Conservation (phyloP, 2,797 vertebrate species). For the Sebastes hubbsi region DNA sequence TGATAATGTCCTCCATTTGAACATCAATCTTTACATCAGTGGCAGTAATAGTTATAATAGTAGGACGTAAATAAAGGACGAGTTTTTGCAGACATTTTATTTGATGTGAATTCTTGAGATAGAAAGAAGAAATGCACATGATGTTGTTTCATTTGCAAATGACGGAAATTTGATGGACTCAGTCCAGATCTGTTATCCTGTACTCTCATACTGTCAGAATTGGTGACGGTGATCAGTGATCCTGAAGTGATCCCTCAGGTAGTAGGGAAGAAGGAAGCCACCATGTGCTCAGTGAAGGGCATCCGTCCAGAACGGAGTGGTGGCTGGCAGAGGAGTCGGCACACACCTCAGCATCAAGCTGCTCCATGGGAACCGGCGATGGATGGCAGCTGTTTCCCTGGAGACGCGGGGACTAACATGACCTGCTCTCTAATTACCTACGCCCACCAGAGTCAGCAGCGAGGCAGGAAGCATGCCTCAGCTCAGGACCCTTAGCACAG, state of each 20-base stretch:
- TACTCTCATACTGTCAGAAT: not conserved
- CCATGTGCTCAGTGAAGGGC: slow-evolving; percentile 38
- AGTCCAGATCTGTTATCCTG: not conserved
- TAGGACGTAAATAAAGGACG: not conserved
- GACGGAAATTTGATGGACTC: not conserved
- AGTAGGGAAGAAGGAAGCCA: slow-evolving; percentile 3
- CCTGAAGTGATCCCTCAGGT: slow-evolving; percentile 12
- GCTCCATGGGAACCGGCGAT: slow-evolving; percentile 56
- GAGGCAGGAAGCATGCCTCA: slow-evolving; percentile 21
- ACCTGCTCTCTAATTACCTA: slow-evolving; percentile 58
- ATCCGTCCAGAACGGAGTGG: slow-evolving; percentile 34
- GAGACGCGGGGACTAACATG: slow-evolving; percentile 57
- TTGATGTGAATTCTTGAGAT: not conserved
- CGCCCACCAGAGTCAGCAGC: slow-evolving; percentile 46
- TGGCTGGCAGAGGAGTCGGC: slow-evolving; percentile 6
- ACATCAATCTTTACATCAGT: not conserved
- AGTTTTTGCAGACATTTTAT: not conserved
- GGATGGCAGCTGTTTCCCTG: slow-evolving; percentile 65
- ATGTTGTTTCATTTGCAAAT: not conserved
- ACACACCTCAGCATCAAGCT: slow-evolving; percentile 47
- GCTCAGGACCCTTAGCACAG: slow-evolving; percentile 25
- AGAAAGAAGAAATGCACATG: not conserved
- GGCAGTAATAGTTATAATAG: not conserved
- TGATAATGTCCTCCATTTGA: slow-evolving; percentile 3
- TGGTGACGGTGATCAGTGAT: not conserved